A percentile compares a stretch with the other conserved stretches of the same genome.
Evolutionary conservation across 2,888 invertebrate species (phyloP).

Genomic region (Meloe dianella): DNA sequence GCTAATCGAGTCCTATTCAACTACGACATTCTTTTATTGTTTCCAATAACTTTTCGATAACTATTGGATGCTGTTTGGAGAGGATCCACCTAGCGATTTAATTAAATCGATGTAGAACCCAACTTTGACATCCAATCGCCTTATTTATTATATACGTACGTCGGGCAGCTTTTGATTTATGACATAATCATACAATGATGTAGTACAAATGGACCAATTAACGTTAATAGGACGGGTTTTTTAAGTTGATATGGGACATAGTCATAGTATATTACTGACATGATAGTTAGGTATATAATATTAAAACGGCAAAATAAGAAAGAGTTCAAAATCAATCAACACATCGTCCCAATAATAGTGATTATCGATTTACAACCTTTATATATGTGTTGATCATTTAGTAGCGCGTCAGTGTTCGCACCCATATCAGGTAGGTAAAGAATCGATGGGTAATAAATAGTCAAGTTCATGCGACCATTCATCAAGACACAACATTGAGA

Average conservation of each 20-base stretch:
- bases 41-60: too few species aligned
- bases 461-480: constrained; percentile 43
- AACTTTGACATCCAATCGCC: background rate
- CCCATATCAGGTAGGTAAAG: constrained; percentile 36
- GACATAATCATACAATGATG: constrained; percentile 42
- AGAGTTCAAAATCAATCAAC: constrained; percentile 41
- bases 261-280: constrained; percentile 18
- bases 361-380: constrained; percentile 42
- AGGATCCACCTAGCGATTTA: too few species aligned
- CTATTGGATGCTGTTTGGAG: too few species aligned
- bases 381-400: constrained; percentile 30
- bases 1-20: constrained; percentile 41
- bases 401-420: constrained; percentile 38
- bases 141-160: background rate
- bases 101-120: background rate
- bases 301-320: constrained; percentile 6
- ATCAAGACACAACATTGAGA: constrained; percentile 35
- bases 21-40: constrained; percentile 1
- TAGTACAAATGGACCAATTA: constrained; percentile 47
- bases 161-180: constrained; percentile 40
- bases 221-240: constrained; percentile 43
- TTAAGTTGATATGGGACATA: constrained; percentile 35
- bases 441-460: constrained; percentile 41
- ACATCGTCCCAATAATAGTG: constrained; percentile 40
- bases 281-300: constrained; percentile 24